Base-by-base conservation (phyloP, 92 coral and sea anemone genomes). In the Epizoanthus scotinus region DNA sequence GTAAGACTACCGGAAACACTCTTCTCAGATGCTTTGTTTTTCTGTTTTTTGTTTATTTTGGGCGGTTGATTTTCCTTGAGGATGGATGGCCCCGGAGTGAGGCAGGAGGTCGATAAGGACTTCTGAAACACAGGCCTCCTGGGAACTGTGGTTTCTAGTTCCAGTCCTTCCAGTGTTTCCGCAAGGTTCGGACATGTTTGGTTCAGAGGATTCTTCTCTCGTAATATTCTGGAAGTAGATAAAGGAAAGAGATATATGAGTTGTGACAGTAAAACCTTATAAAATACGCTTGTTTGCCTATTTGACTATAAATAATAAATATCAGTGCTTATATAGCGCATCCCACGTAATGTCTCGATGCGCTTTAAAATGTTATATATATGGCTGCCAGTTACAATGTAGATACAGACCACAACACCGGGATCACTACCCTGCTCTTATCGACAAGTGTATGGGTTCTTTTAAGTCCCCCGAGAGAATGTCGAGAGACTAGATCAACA, bases 141-240 rank as follows among this genome's bases (percentile, higher is more conserved):
- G 26, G 81, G 81, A 15, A 55, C 21, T 19, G 69, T 20, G 17
- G 68, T 6, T 31, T 75, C 67, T 21, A 14, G 81, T 59, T 58
- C 67, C 47, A 75, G 68, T n/a, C 38, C 40, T 21, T 75, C 68
- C 54, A 75, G 2, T 8, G 52, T 58, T 67, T 75, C 63, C 67
- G 54, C 66, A 75, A 75, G 63, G 38, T 75, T 60, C 2, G 81
- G 81, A 15, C 81, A 75, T n/a, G 81, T 75, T 20, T 75, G 81
- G 31, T 75, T 75, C 29, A 75, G 69, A 8, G 60, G 54, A 38
- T 75, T 60, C 17, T 47, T 75, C 15, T 58, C 67, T 28, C 59
- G 59, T 42, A 75, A 22, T 60, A 75, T 60, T 8, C 81, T 75
- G 81, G 19, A 17, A 17, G 47, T 13, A 38, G 28, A 59, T 12